Conservation (phyloP, 2,113 vertebrate genomes). For the Tachysurus vachellii region DNA sequence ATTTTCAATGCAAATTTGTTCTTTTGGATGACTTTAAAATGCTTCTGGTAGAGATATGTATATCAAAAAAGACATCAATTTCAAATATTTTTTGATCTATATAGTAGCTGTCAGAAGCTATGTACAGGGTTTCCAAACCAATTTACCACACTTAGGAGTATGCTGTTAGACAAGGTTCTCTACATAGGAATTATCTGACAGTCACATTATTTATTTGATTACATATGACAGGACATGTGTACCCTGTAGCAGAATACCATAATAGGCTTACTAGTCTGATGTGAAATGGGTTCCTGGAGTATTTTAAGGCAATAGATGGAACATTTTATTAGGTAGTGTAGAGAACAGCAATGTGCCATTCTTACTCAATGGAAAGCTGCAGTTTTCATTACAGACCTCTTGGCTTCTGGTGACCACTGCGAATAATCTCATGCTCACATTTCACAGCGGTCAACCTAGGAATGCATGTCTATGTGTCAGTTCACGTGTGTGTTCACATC, state of each 20-base stretch:
- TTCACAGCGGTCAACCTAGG: conserved; percentile 12
- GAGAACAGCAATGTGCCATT: conserved; percentile 26
- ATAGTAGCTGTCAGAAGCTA: background rate
- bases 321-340: conserved; percentile 7
- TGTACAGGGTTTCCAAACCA: background rate
- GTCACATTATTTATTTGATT: background rate
- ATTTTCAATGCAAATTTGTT: background rate
- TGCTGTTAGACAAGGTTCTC: background rate
- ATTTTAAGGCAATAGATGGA: background rate
- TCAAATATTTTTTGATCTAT: background rate
- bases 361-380: conserved; percentile 28
- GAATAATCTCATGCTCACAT: conserved; percentile 50
- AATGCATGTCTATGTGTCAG: background rate
- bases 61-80: background rate
- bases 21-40: background rate
- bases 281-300: background rate
- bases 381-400: conserved; percentile 32
- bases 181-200: background rate
- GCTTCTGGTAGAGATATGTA: background rate
- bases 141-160: background rate
- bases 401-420: conserved; percentile 25
- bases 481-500: background rate
- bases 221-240: background rate
- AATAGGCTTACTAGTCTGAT: background rate
- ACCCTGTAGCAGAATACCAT: background rate